phyloP scores from a whole-genome alignment of 1,140 invertebrate species.

The Drosophila sp. region DNA sequence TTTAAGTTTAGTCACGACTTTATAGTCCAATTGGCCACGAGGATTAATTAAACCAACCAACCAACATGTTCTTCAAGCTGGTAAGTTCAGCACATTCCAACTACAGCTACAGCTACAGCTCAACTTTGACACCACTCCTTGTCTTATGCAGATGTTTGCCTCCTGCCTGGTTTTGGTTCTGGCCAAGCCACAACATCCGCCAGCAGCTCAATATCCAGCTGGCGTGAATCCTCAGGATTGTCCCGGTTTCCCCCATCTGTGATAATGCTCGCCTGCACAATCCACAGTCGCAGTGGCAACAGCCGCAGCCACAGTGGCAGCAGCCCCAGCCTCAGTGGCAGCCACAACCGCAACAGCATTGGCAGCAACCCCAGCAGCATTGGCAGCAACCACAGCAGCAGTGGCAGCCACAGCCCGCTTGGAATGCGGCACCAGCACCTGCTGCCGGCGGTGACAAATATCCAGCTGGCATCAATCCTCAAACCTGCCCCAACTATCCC shows the following conservation, averaged over 20 bases:
- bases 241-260: conserved; percentile 84
- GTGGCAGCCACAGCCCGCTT: conserved; percentile 71
- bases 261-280: conserved; percentile 84
- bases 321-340: conserved; percentile 69
- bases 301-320: conserved; percentile 70
- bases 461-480: conserved; percentile 84
- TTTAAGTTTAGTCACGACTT: conserved; percentile 71
- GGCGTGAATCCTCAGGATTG: conserved; percentile 84
- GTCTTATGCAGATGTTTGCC: conserved; percentile 60
- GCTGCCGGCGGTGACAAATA: conserved; percentile 78
- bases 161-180: conserved; percentile 67
- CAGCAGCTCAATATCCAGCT: conserved; percentile 81
- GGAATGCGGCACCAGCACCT: conserved; percentile 67
- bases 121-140: neutral
- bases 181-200: conserved; percentile 80
- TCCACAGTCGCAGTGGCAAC: conserved; percentile 68
- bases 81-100: conserved; percentile 53
- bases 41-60: conserved; percentile 55
- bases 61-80: conserved; percentile 81
- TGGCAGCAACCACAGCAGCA: conserved; percentile 63
- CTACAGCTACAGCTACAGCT: neutral
- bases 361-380: conserved; percentile 47
- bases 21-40: conserved; percentile 82
- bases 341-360: conserved; percentile 61
- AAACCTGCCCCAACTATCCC: conserved; percentile 85